Evolutionary conservation across 2,113 vertebrate genomes (phyloP), one percentile per base, ranked within the genome.

Genomic region (Charadrius vociferus): DNA sequence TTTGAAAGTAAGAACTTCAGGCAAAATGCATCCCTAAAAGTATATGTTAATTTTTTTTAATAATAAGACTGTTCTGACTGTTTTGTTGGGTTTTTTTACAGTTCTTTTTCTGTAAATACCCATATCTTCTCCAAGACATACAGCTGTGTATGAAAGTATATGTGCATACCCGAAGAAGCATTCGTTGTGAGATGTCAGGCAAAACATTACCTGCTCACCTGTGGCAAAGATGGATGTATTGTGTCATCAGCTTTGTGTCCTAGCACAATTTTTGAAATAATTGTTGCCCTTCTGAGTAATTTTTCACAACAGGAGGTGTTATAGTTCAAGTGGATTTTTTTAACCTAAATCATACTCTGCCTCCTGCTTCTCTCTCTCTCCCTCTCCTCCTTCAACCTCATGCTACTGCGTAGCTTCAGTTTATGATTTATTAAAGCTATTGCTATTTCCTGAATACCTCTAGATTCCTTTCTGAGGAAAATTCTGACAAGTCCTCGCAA

Each of bases 341-440:
- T 10, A 53, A 80, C 36, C n/a, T 36, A 92, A 47, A 45, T 94
- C 50, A 20, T 56, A 59, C 8, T 65, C 34, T 59, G 34, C 62
- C 1, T 2, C 8, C 56, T 66, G 43, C 36, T 73, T 87, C 34
- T 91, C 36, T 81, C 36, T 45, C 53, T 73, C 23, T 63, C 58
- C 5, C 13, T 14, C 14, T 79, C 30, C 47, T 72, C 45, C 50
- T 83, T 84, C 45, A 95, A 5, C 52, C 45, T 53, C 27, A 49
- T 20, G 41, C 66, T 78, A 77, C 56, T 34, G 53, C 45, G 50
- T 66, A 88, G 47, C 93, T 98, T 84, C 56, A 66, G 39, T 93
- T 91, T 84, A 74, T 90, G 91, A 85, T 95, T 96, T 97, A 78
- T 90, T 94, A 92, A 89, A 93, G 66, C 72, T 93, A 58, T 79